These are phyloP conservation scores for Pheucticus melanocephalus DNA, from an alignment of 2,113 vertebrate species.

Conservation along the genomic window DNA sequence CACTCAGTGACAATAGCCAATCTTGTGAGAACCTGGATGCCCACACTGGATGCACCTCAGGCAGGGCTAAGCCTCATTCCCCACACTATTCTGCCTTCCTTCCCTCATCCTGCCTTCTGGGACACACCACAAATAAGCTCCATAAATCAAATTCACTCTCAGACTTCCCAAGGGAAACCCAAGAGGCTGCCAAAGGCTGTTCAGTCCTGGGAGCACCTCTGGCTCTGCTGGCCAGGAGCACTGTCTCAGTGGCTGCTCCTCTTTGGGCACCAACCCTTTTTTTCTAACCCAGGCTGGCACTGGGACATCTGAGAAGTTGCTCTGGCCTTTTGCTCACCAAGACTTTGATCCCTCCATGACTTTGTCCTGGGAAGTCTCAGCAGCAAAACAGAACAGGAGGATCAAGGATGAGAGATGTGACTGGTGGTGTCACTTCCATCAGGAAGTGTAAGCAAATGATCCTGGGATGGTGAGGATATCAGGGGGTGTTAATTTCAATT, in stretches of 20 bases:
- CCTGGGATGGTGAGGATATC: not conserved
- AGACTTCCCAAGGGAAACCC: not conserved
- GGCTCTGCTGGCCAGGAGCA: not conserved
- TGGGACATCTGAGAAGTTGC: not conserved
- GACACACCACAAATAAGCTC: not conserved
- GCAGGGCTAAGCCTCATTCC: not conserved
- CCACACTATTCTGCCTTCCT: not conserved
- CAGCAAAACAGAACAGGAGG: not conserved
- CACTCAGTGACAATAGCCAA: not conserved
- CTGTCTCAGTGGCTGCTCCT: not conserved
- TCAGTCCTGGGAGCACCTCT: not conserved
- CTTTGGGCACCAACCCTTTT: not conserved
- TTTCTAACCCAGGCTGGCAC: not conserved
- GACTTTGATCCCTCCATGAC: not conserved
- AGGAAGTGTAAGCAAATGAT: not conserved
- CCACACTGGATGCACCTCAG: not conserved
- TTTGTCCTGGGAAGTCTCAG: not conserved
- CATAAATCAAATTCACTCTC: not conserved
- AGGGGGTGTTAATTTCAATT: not conserved
- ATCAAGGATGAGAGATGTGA: not conserved
- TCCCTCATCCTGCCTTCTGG: not conserved
- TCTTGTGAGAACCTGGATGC: not conserved
- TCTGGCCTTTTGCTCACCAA: not conserved
- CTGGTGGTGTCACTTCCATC: not conserved
- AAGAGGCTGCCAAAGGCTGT: not conserved